These are phyloP conservation scores for Lamproptera curius DNA, from an alignment of 2,888 invertebrate species.

Conservation along the genomic window DNA sequence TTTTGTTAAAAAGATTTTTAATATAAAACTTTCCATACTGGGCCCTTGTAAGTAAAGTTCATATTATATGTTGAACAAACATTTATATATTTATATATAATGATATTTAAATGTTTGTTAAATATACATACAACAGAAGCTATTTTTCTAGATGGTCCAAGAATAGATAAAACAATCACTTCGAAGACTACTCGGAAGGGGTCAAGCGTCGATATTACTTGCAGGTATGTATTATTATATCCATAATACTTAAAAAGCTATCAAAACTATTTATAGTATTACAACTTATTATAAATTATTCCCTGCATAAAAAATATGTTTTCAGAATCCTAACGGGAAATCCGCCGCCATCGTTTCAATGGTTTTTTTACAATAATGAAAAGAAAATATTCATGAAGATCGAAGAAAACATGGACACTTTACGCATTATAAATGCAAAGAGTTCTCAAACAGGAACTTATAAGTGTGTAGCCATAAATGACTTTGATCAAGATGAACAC, in stretches of 20 bases:
- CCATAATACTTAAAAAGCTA: background rate
- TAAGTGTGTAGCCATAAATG: constrained; percentile 16
- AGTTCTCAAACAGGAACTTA: constrained; percentile 7
- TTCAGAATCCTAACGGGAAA: constrained; percentile 15
- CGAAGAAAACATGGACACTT: background rate
- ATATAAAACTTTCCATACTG: constrained; percentile 4
- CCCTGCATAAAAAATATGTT: constrained; percentile 20
- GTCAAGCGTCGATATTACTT: background rate
- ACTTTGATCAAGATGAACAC: constrained; percentile 4
- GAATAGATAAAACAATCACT: constrained; percentile 10
- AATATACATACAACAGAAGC: background rate
- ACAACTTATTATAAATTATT: background rate
- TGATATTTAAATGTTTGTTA: background rate
- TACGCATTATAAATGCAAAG: constrained; percentile 5
- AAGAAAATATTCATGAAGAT: background rate
- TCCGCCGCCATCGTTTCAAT: constrained; percentile 8
- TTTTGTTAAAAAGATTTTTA: background rate
- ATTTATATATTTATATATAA: too few relatives aligned
- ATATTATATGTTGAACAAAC: too few relatives aligned
- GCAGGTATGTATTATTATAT: constrained; percentile 23
- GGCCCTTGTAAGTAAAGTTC: constrained; percentile 8
- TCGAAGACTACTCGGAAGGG: constrained; percentile 1
- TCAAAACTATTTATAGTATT: constrained; percentile 32
- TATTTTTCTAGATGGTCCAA: constrained; percentile 10
- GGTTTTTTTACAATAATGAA: constrained; percentile 10